Evolutionary conservation across 2,888 invertebrate genomes (phyloP).

Genomic region (Megastigmus dorsalis): DNA sequence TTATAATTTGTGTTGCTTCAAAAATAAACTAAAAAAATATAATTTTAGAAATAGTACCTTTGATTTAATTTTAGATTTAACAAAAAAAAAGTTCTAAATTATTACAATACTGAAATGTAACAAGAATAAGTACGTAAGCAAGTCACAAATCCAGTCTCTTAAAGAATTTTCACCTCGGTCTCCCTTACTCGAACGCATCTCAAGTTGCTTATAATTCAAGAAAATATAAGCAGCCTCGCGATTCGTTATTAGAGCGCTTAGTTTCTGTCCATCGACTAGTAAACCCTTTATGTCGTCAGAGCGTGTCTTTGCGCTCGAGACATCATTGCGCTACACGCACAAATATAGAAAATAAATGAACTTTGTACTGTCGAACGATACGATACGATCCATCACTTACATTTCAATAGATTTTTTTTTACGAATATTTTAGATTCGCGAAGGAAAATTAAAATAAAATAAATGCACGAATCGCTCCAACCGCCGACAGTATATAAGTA

Average conservation of each 20-base stretch:
- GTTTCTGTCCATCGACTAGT: slow-evolving; percentile 48
- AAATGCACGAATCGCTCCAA: too few species aligned
- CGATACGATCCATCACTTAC: not conserved
- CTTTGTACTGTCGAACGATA: not conserved
- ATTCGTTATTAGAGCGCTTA: slow-evolving; percentile 44
- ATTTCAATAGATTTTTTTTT: not conserved
- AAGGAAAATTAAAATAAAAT: too few species aligned
- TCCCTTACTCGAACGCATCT: slow-evolving; percentile 15
- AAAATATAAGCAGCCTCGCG: slow-evolving; percentile 3
- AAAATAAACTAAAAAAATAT: too few species aligned
- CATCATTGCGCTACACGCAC: not conserved
- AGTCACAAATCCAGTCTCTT: not conserved
- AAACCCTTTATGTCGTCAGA: slow-evolving; percentile 21
- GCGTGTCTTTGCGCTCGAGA: not conserved
- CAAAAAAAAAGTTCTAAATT: too few species aligned
- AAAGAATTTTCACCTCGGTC: slow-evolving; percentile 17
- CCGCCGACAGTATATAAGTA: too few species aligned
- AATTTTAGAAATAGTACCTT: too few species aligned
- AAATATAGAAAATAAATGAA: slow-evolving; percentile 9
- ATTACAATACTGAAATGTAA: slow-evolving; percentile 48
- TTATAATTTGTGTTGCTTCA: too few species aligned
- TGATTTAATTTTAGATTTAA: too few species aligned
- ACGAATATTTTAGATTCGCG: too few species aligned
- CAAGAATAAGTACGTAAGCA: slow-evolving; percentile 19
- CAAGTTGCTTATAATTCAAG: slow-evolving; percentile 24